A percentile compares a stretch with the other conserved stretches of the same genome.
Conservation (phyloP, 2,113 vertebrate species). For the Macrotis lagotis region DNA sequence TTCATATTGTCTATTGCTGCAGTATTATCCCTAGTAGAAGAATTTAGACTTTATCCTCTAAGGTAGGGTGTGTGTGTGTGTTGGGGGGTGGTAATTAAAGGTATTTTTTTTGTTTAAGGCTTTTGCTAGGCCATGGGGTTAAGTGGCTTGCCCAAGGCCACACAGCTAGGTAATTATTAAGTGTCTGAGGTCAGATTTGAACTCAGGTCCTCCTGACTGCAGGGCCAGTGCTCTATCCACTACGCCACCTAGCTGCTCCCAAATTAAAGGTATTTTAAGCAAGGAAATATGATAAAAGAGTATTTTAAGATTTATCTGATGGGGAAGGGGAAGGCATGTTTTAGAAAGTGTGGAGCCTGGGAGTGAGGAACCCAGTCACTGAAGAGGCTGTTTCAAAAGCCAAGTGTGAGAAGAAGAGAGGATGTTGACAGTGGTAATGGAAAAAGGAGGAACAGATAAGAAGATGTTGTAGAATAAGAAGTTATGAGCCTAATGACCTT, state of each 20-base stretch:
- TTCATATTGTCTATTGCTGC: not conserved
- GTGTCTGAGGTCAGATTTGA: too few species aligned
- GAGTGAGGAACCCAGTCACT: not conserved
- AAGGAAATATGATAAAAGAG: not conserved
- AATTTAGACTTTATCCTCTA: not conserved
- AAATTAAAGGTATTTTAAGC: not conserved
- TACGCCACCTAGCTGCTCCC: too few species aligned
- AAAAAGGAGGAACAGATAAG: slow-evolving; percentile 43
- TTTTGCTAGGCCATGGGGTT: too few species aligned
- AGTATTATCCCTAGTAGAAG: not conserved
- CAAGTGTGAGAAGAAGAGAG: not conserved
- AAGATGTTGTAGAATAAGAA: slow-evolving; percentile 44
- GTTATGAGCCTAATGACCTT: slow-evolving; percentile 47
- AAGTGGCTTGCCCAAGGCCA: too few species aligned
- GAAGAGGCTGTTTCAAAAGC: not conserved
- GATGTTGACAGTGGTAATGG: not conserved
- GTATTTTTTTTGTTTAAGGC: too few species aligned
- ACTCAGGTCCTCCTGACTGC: too few species aligned
- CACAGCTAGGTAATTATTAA: too few species aligned
- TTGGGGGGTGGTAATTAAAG: not conserved
- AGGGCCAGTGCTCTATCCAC: too few species aligned
- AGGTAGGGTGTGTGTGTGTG: too few species aligned
- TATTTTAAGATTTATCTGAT: not conserved
- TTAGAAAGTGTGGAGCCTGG: not conserved
- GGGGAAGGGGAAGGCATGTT: not conserved